Conservation (phyloP, 2,888 invertebrate genomes). For the Sericinus montela region DNA sequence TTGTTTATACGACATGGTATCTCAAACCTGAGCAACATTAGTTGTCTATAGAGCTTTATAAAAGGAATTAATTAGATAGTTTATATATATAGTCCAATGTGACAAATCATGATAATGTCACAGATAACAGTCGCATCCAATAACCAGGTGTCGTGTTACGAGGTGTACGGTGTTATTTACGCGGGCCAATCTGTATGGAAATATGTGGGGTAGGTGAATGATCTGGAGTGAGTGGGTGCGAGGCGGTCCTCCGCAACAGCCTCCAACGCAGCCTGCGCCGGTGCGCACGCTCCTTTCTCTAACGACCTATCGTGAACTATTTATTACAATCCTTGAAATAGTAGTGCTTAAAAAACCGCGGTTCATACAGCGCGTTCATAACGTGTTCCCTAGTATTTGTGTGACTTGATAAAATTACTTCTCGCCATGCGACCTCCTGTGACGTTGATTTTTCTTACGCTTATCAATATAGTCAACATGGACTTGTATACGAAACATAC, state of each 20-base stretch:
- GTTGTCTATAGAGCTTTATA: constrained; percentile 41
- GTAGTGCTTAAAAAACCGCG: not conserved
- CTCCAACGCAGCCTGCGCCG: constrained; percentile 58
- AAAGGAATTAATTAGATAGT: constrained; percentile 42
- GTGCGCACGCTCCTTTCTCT: constrained; percentile 61
- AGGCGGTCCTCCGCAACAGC: constrained; percentile 51
- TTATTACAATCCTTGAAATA: constrained; percentile 18
- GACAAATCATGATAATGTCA: constrained; percentile 66
- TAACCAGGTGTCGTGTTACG: constrained; percentile 54
- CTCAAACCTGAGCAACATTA: constrained; percentile 8
- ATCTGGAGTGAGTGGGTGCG: constrained; percentile 69
- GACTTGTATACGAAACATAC: constrained; percentile 27
- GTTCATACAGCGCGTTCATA: not conserved
- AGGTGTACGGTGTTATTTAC: constrained; percentile 59
- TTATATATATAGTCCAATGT: no score
- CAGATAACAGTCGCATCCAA: constrained; percentile 57
- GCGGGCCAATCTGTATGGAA: constrained; percentile 72
- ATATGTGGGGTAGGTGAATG: constrained; percentile 74
- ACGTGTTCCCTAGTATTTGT: constrained; percentile 9
- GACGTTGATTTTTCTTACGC: constrained; percentile 39
- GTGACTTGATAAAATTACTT: constrained; percentile 25
- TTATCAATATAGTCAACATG: constrained; percentile 35
- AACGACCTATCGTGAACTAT: constrained; percentile 20
- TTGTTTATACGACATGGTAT: no score
- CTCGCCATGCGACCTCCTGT: constrained; percentile 39